A percentile compares a stretch with the other conserved stretches of the same genome.
Evolutionary conservation across 2,888 invertebrate genomes (phyloP).

Genomic region (Apotomis turbidana): DNA sequence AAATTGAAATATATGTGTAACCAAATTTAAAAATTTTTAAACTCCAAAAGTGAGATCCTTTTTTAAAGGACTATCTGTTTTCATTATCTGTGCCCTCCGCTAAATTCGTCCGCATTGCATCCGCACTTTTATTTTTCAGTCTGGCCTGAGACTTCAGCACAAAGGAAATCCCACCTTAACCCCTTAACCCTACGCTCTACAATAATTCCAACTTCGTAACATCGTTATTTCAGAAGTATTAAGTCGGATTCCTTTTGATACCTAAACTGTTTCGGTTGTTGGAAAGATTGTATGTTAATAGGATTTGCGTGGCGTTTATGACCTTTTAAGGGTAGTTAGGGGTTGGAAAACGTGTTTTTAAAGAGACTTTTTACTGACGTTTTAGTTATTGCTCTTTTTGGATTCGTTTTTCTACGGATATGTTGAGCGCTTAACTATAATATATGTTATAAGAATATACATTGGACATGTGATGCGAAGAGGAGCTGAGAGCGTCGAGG

Average conservation of each 20-base stretch:
- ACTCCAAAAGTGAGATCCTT: too few species aligned
- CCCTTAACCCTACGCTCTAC: background rate
- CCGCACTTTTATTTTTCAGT: constrained; percentile 35
- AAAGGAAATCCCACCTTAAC: constrained; percentile 11
- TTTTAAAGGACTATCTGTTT: background rate
- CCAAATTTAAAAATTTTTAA: too few species aligned
- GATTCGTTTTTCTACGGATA: background rate
- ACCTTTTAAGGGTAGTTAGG: constrained; percentile 5
- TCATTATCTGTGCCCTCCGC: constrained; percentile 8
- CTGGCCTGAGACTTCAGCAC: constrained; percentile 24
- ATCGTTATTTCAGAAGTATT: constrained; percentile 30
- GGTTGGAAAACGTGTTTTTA: constrained; percentile 31
- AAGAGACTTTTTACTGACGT: constrained; percentile 8
- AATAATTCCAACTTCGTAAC: background rate
- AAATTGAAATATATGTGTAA: too few species aligned
- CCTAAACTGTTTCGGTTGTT: constrained; percentile 15
- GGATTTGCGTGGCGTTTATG: background rate
- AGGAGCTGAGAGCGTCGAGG: too few species aligned
- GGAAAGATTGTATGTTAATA: background rate
- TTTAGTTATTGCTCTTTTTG: constrained; percentile 4
- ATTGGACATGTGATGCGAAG: too few species aligned
- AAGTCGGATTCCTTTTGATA: constrained; percentile 38
- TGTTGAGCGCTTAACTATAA: too few species aligned
- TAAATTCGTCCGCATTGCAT: constrained; percentile 39
- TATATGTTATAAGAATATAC: too few species aligned